A percentile compares a stretch with the other conserved stretches of the same genome.
These are phyloP conservation scores for Mamestra brassicae DNA, from an alignment of 2,888 invertebrate species.

Conservation along the genomic window DNA sequence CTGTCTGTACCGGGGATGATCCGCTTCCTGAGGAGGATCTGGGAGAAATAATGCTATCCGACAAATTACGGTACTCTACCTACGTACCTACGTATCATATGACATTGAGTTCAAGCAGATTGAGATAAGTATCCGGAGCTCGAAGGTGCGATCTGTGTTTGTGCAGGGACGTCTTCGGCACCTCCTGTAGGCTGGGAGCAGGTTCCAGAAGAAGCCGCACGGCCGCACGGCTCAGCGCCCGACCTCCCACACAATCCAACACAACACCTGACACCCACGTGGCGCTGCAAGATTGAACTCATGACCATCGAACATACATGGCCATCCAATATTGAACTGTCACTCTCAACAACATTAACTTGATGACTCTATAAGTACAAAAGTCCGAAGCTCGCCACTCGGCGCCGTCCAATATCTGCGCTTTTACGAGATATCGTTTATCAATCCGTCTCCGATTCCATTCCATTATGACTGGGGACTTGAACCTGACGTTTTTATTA, in stretches of 20 bases:
- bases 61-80: neutral
- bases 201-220: no score
- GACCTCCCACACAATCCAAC: neutral
- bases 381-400: neutral
- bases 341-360: neutral
- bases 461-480: constrained; percentile 56
- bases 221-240: neutral
- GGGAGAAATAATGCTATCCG: constrained; percentile 7
- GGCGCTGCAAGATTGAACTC: neutral
- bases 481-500: constrained; percentile 57
- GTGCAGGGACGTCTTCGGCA: neutral
- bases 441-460: constrained; percentile 58
- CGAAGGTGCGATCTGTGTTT: neutral
- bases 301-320: neutral
- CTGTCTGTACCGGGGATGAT: constrained; percentile 1
- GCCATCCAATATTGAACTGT: no score
- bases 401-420: constrained; percentile 38
- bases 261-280: neutral
- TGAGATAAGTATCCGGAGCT: neutral
- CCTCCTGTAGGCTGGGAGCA: no score
- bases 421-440: constrained; percentile 56
- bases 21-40: neutral
- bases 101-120: neutral
- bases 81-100: neutral
- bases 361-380: neutral